Base-by-base conservation (phyloP, 2,888 invertebrate species). In the Arrhopalites spinosus region DNA sequence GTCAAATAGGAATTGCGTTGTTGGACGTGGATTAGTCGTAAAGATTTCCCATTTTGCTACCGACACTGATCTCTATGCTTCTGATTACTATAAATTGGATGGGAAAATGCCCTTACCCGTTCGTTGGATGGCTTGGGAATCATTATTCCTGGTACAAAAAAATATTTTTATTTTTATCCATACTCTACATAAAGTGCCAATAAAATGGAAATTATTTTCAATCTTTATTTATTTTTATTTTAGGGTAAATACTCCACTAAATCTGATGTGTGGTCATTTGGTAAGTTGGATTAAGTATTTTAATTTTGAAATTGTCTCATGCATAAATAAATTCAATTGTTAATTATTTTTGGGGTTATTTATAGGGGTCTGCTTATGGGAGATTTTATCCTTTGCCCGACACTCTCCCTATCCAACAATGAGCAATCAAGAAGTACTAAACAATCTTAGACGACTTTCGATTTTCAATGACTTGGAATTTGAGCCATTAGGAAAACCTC, bases 231-330 rank as follows among this genome's bases (percentile, higher is more conserved):
- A 67, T 8, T 59, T 15, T 69, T 27, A 29, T 63, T 68, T 73
- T 86, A 96, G 95, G 93, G 92, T 25, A 91, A 92, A 84, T 95
- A 95, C 86, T 93, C 95, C 73, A 93, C 93, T 77, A 93, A 93
- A 86, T 93, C 92, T 84, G 95, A 96, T 85, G 93, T 94, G 0
- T 96, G 95, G 95, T 90, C 94, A 17, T 95, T 94, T 86, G 95
- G 91, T 0, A 11, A 36, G 36, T 36, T n/a, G n/a, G n/a, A n/a
- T n/a, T n/a, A n/a, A n/a, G 36, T 36, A 36, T 3, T 7, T 11
- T 36, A 36, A 36, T 36, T 36, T 36, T n/a, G n/a, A n/a, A n/a
- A n/a, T n/a, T n/a, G n/a, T n/a, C 3, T 36, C 36, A 36, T 36
- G 3, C 11, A 36, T 11, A 36, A 7, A 11, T 11, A 36, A 36